These are phyloP conservation scores for Dendrophyllia cribrosa DNA, from an alignment of 64 coral and sea anemone species.

Conservation along the genomic window DNA sequence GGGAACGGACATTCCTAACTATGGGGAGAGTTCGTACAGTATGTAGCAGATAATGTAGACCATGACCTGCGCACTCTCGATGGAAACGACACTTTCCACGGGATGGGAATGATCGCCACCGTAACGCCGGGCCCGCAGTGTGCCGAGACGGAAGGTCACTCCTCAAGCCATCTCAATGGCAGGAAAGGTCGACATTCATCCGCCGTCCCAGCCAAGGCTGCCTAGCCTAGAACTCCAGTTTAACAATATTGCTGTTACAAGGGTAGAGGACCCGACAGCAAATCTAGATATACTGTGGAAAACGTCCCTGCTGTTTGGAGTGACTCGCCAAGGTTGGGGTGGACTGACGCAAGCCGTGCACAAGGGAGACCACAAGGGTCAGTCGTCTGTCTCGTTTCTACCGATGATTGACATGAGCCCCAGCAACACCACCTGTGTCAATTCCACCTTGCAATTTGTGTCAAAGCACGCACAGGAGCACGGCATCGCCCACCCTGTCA, in stretches of 20 bases:
- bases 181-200: slow-evolving; percentile 13
- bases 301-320: slow-evolving; percentile 38
- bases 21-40: slow-evolving; percentile 52
- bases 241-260: slow-evolving; percentile 13
- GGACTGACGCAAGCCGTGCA: slow-evolving; percentile 46
- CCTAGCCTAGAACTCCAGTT: not conserved
- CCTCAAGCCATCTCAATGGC: not conserved
- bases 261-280: not conserved
- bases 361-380: not conserved
- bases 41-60: slow-evolving; percentile 53
- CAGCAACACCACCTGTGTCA: not conserved
- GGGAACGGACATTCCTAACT: slow-evolving; percentile 20
- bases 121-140: slow-evolving; percentile 28
- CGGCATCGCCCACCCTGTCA: slow-evolving; percentile 10
- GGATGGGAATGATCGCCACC: not conserved
- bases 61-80: slow-evolving; percentile 42
- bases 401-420: slow-evolving; percentile 8
- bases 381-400: slow-evolving; percentile 8
- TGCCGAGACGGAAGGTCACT: not conserved
- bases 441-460: slow-evolving; percentile 46
- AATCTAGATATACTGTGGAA: slow-evolving; percentile 57
- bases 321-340: slow-evolving; percentile 6
- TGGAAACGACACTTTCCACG: too few relatives aligned
- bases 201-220: not conserved
- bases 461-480: not conserved